Conservation (phyloP, 2,888 invertebrate genomes). For the Molanna angustata region DNA sequence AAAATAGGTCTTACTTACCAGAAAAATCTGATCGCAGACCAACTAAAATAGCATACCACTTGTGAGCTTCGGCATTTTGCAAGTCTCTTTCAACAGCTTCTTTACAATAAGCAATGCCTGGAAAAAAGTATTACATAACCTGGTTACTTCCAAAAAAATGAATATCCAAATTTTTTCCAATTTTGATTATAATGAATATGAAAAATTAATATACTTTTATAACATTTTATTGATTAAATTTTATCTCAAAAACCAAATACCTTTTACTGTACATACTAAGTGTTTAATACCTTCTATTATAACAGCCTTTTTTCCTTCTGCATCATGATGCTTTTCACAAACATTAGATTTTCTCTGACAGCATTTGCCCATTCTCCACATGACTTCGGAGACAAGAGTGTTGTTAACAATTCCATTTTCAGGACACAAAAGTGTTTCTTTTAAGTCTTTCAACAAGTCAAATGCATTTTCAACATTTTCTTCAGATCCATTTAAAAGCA, state of each 20-base stretch:
- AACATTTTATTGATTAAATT: background rate
- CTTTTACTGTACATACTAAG: background rate
- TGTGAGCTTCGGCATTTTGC: constrained; percentile 59
- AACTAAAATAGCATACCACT: constrained; percentile 70
- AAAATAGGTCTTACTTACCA: constrained; percentile 14
- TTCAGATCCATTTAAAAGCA: constrained; percentile 17
- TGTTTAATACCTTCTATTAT: constrained; percentile 24
- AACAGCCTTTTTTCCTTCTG: constrained; percentile 21
- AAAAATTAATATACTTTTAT: too few relatives aligned
- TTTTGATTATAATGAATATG: too few relatives aligned
- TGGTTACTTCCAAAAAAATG: too few relatives aligned
- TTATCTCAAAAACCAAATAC: background rate
- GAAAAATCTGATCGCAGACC: constrained; percentile 57
- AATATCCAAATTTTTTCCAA: too few relatives aligned
- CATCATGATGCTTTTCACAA: constrained; percentile 21
- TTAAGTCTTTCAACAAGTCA: constrained; percentile 20
- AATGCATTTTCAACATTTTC: constrained; percentile 23
- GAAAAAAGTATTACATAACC: background rate
- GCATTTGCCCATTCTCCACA: constrained; percentile 29
- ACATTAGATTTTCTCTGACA: constrained; percentile 27
- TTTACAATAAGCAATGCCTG: constrained; percentile 57
- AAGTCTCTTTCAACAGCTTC: constrained; percentile 45
- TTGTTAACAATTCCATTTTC: background rate
- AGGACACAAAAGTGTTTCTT: background rate
- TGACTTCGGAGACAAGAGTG: constrained; percentile 14